These are phyloP conservation scores for Ptychadena robeensis DNA, from an alignment of 2,797 vertebrate species.

Conservation along the genomic window DNA sequence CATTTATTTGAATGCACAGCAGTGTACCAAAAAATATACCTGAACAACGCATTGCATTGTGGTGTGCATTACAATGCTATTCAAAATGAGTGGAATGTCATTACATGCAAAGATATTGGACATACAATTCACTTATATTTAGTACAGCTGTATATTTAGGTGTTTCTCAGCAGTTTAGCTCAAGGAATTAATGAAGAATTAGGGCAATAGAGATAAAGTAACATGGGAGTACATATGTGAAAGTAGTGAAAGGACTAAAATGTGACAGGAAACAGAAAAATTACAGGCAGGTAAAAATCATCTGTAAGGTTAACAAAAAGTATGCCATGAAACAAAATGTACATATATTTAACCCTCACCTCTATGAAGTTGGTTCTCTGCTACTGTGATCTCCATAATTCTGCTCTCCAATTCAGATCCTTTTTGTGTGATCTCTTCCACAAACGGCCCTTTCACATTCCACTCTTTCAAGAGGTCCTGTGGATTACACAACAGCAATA, in stretches of 20 bases:
- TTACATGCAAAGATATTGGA: no score
- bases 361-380: constrained; percentile 79
- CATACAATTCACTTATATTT: not conserved
- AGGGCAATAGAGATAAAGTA: no score
- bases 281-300: not conserved
- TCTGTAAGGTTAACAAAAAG: not conserved
- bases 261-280: not conserved
- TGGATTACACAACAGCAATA: not conserved
- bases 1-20: no score
- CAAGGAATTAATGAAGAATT: no score
- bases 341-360: constrained; percentile 73
- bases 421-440: constrained; percentile 85
- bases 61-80: no score
- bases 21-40: no score
- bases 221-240: no score
- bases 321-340: not conserved
- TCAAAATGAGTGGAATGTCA: no score
- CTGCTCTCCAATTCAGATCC: constrained; percentile 89
- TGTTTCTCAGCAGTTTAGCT: no score
- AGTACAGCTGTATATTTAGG: no score
- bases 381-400: constrained; percentile 88
- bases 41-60: no score
- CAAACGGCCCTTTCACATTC: constrained; percentile 79
- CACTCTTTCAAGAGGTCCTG: constrained; percentile 88
- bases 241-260: no score